Evolutionary conservation across 1,140 invertebrate genomes (phyloP).

Genomic region (Belonocnema kinseyi): DNA sequence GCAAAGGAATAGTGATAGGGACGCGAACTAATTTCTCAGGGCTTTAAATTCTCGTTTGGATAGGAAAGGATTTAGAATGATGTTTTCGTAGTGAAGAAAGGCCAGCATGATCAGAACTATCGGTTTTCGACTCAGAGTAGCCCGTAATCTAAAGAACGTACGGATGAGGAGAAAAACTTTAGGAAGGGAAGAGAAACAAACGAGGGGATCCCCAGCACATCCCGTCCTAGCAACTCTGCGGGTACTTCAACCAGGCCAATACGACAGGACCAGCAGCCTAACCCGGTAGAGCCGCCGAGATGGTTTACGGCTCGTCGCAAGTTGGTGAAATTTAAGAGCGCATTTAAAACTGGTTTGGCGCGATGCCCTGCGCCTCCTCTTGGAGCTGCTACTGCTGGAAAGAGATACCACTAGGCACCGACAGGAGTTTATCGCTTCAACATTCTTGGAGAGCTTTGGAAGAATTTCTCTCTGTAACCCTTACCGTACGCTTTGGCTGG

Average conservation of each 20-base stretch:
- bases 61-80: neutral
- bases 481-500: constrained; percentile 64
- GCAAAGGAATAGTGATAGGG: neutral
- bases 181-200: constrained; percentile 52
- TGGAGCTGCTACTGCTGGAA: constrained; percentile 63
- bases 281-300: constrained; percentile 69
- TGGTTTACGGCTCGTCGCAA: constrained; percentile 74
- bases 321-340: constrained; percentile 74
- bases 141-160: constrained; percentile 61
- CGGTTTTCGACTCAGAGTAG: constrained; percentile 57
- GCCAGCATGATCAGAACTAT: constrained; percentile 51
- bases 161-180: constrained; percentile 52
- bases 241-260: constrained; percentile 64
- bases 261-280: constrained; percentile 67
- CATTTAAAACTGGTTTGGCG: constrained; percentile 76
- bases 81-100: neutral
- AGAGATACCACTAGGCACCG: constrained; percentile 69
- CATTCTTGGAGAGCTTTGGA: constrained; percentile 73
- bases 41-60: neutral
- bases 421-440: constrained; percentile 74
- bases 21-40: neutral
- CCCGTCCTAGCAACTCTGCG: constrained; percentile 65
- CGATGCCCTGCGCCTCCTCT: constrained; percentile 69
- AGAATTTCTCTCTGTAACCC: constrained; percentile 69
- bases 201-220: constrained; percentile 59